These are phyloP conservation scores for Danaus chrysippus DNA, from an alignment of 2,888 invertebrate genomes.

Conservation along the genomic window DNA sequence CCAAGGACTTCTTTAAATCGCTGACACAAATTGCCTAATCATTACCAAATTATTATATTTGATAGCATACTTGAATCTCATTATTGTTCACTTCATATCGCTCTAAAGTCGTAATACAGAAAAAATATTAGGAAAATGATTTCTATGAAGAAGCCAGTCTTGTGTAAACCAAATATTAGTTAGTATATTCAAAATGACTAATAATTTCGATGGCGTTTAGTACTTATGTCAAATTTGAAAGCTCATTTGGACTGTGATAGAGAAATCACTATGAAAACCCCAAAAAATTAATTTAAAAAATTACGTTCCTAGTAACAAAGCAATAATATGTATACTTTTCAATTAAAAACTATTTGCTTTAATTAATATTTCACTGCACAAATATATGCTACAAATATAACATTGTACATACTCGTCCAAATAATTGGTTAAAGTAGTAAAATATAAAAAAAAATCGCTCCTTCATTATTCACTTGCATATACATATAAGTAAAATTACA, in stretches of 20 bases:
- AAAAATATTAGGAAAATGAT: not conserved
- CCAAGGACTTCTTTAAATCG: slow-evolving; percentile 57
- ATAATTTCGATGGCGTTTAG: not conserved
- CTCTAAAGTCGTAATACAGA: not conserved
- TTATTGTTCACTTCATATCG: not conserved
- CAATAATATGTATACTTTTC: not conserved
- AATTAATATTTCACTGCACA: too few species aligned
- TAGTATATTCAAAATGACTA: too few species aligned
- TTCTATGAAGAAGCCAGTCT: not conserved
- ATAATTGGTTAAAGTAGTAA: too few species aligned
- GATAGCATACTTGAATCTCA: not conserved
- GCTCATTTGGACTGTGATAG: slow-evolving; percentile 7
- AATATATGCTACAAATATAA: too few species aligned
- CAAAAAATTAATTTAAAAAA: not conserved
- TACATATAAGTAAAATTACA: slow-evolving; percentile 39
- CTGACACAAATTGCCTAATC: slow-evolving; percentile 17
- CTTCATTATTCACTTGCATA: slow-evolving; percentile 48
- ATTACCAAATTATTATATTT: slow-evolving; percentile 3
- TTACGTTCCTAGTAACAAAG: not conserved
- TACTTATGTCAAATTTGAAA: slow-evolving; percentile 1
- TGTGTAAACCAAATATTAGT: too few species aligned
- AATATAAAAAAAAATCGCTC: slow-evolving; percentile 60
- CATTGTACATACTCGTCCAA: too few species aligned
- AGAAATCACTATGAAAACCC: not conserved
- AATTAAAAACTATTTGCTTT: too few species aligned